These are phyloP conservation scores for Aphelinus atriplicis DNA, from an alignment of 1,140 invertebrate species.

Conservation along the genomic window DNA sequence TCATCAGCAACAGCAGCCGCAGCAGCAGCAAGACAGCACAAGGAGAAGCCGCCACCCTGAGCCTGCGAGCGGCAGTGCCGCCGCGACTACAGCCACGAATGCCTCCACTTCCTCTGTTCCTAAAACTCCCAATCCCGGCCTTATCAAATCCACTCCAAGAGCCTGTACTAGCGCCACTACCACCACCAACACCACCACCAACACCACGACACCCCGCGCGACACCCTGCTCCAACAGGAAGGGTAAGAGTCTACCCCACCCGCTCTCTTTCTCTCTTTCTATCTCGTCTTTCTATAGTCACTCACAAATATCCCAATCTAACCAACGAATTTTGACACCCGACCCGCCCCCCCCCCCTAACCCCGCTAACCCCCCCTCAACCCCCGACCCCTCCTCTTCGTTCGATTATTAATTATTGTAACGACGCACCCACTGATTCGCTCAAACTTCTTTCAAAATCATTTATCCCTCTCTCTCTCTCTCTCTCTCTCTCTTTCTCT, in stretches of 20 bases:
- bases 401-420: too few relatives aligned
- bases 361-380: too few relatives aligned
- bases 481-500: slow-evolving; percentile 44
- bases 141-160: slow-evolving; percentile 61
- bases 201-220: slow-evolving; percentile 67
- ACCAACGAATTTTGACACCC: not conserved
- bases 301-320: slow-evolving; percentile 23
- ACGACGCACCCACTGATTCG: slow-evolving; percentile 48
- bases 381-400: too few relatives aligned
- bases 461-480: slow-evolving; percentile 58
- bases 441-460: slow-evolving; percentile 42
- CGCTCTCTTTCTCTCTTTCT: slow-evolving; percentile 56
- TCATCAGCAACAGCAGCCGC: slow-evolving; percentile 28
- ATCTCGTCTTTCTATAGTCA: slow-evolving; percentile 36
- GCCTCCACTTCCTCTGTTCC: slow-evolving; percentile 24
- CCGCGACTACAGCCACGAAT: not conserved
- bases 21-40: slow-evolving; percentile 35
- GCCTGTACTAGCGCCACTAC: slow-evolving; percentile 64
- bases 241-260: slow-evolving; percentile 67
- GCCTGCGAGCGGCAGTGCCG: not conserved
- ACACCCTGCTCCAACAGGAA: slow-evolving; percentile 68
- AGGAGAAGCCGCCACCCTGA: slow-evolving; percentile 19
- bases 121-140: slow-evolving; percentile 52
- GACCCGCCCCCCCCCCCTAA: too few relatives aligned
- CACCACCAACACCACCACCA: slow-evolving; percentile 65